phyloP scores from a whole-genome alignment of 2,797 vertebrate species.

The Pangasius mekongensis region DNA sequence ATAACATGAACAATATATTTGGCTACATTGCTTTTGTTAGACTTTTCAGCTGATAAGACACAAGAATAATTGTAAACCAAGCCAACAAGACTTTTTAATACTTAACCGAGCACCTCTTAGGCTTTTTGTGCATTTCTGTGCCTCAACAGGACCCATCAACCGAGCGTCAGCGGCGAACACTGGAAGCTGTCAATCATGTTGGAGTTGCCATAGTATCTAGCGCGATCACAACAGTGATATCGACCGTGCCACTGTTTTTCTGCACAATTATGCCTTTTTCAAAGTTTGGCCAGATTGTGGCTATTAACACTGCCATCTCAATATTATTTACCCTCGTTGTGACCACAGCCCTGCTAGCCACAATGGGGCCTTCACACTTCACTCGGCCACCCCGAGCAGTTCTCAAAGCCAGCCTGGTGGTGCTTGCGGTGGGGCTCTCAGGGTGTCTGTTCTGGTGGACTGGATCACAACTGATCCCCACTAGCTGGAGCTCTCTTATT shows the following conservation, averaged over 20 bases:
- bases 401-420: slow-evolving; percentile 84
- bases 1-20: background rate
- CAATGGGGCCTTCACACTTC: slow-evolving; percentile 86
- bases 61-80: too few species aligned
- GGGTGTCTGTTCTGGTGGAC: slow-evolving; percentile 76
- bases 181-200: slow-evolving; percentile 88
- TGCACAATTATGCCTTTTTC: slow-evolving; percentile 97
- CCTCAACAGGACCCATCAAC: slow-evolving; percentile 74
- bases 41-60: background rate
- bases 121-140: background rate
- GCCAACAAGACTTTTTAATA: too few species aligned
- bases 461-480: slow-evolving; percentile 66
- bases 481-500: slow-evolving; percentile 67
- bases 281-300: slow-evolving; percentile 97
- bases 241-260: slow-evolving; percentile 94
- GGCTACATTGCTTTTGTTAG: background rate
- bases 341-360: slow-evolving; percentile 87
- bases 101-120: background rate
- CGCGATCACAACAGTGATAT: slow-evolving; percentile 90
- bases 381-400: slow-evolving; percentile 84
- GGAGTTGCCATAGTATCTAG: slow-evolving; percentile 96
- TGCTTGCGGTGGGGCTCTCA: slow-evolving; percentile 70
- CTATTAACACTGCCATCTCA: slow-evolving; percentile 93
- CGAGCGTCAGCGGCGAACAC: slow-evolving; percentile 82
- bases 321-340: slow-evolving; percentile 91